Evolutionary conservation across 2,888 invertebrate genomes (phyloP), one percentile per base, ranked within the genome.

Genomic region (Mythimna impura): DNA sequence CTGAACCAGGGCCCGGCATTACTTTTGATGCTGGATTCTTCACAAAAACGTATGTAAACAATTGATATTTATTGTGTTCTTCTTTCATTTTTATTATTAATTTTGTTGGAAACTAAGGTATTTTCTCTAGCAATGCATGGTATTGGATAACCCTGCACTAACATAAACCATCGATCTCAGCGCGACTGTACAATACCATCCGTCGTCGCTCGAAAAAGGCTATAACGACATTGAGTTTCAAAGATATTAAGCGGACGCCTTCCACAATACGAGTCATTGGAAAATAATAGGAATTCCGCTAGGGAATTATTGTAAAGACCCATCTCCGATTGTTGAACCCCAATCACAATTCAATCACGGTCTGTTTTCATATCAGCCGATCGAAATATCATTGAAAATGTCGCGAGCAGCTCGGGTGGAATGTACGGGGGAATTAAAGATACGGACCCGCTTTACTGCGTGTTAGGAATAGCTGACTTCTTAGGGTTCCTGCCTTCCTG

Each of bases 301-400:
- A 65, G 58, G 50, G 68, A 85, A 82, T 85, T 83, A 85, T 85
- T 82, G 77, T 83, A 79, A 80, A 83, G 87, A 83, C 76, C 85
- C 80, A 85, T 86, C 85, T 85, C 82, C 87, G 82, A 85, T 85
- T 87, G 87, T 84, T 83, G 76, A 80, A 81, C 79, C 84, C 64
- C 92, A 90, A 92, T 93, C 93, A 91, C 89, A 87, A 92, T 91
- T 92, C 93, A 92, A 93, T 93, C 93, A 90, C 86, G 86, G 83
- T 79, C 89, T 91, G 91, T 91, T 92, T 92, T 91, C 93, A 91
- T 92, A 92, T 91, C 91, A 87, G 86, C 83, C 89, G 90, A 91
- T 91, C 90, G 91, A 91, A 92, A 91, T 91, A 91, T 92, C 92
- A 91, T 91, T 89, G 88, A 88, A 87, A 90, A 92, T 88, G 93